phyloP scores from a whole-genome alignment of 2,797 vertebrate species.

The Ctenosaura bakeri region DNA sequence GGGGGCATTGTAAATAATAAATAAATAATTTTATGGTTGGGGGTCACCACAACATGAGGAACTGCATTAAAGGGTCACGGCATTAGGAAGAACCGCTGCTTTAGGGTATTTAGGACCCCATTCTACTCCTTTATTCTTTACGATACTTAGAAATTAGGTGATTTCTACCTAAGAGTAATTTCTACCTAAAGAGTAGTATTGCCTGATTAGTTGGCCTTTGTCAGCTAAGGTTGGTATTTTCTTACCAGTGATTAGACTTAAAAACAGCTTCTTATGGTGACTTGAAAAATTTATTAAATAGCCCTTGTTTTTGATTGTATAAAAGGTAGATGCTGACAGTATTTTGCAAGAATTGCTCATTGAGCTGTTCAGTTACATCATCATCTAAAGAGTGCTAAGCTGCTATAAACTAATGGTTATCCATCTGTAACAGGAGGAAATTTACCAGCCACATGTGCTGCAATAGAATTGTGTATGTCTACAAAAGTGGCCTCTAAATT shows the following conservation, averaged over 20 bases:
- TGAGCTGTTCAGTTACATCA: constrained; percentile 67
- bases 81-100: no score
- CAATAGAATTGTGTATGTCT: constrained; percentile 68
- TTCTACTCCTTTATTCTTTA: no score
- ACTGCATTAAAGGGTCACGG: no score
- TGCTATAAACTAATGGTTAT: constrained; percentile 70
- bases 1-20: no score
- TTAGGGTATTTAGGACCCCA: no score
- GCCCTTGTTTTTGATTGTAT: constrained; percentile 70
- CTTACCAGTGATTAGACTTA: constrained; percentile 56
- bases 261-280: constrained; percentile 58
- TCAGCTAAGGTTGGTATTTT: constrained; percentile 49
- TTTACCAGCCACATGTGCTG: constrained; percentile 76
- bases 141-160: no score
- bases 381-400: constrained; percentile 67
- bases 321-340: constrained; percentile 61
- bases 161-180: no score
- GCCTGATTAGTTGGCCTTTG: constrained; percentile 29
- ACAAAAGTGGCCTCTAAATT: constrained; percentile 68
- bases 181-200: no score
- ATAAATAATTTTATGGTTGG: no score
- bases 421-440: constrained; percentile 71
- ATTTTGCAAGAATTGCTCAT: constrained; percentile 72
- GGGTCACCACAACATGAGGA: no score
- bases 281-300: constrained; percentile 52